phyloP scores from a whole-genome alignment of 2,113 vertebrate genomes.

The Rhagologus leucostigma region DNA sequence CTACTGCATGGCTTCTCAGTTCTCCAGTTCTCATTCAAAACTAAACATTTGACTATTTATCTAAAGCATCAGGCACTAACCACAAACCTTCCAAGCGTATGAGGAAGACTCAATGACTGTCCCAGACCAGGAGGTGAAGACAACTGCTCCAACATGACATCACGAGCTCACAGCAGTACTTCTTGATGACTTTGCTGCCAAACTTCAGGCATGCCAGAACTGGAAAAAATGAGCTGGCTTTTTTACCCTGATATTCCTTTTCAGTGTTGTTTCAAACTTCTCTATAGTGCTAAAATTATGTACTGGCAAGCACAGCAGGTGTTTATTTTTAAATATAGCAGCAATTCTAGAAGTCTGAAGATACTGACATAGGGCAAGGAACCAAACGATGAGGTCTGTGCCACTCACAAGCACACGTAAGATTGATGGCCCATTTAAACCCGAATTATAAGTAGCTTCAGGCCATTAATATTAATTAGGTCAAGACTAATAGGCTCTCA shows the following conservation, averaged over 20 bases:
- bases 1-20: background rate
- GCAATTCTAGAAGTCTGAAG: background rate
- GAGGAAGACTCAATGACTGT: background rate
- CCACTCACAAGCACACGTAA: background rate
- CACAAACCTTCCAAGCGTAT: background rate
- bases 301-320: background rate
- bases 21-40: background rate
- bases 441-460: background rate
- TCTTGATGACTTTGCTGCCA: background rate
- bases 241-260: background rate
- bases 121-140: background rate
- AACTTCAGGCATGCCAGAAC: background rate
- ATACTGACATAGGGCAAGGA: background rate
- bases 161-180: background rate
- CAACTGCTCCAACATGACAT: background rate
- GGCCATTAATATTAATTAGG: slow-evolving; percentile 55
- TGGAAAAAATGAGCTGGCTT: background rate
- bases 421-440: slow-evolving; percentile 35
- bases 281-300: background rate
- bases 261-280: background rate
- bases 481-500: slow-evolving; percentile 32
- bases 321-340: background rate
- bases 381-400: background rate
- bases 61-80: background rate
- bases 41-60: background rate